Base-by-base conservation (phyloP, 2,888 invertebrate genomes). In the Rhagium mordax region DNA sequence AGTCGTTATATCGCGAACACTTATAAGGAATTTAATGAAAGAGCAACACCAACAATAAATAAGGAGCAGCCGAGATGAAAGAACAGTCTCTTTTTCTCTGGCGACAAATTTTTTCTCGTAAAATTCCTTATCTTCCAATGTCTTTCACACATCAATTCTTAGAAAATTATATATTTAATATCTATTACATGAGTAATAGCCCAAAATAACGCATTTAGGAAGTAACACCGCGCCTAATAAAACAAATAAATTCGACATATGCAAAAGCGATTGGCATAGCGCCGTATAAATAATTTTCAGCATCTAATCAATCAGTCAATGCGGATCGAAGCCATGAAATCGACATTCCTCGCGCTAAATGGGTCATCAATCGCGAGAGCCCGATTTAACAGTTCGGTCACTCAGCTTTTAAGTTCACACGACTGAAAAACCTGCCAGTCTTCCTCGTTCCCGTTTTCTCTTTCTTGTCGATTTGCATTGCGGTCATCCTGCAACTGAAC, bases 311-410 rank as follows among this genome's bases (percentile, higher is more conserved):
- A 33, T 55, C 55, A 65, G n/a, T 53, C 65, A n/a, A 51, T 7
- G 27, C 41, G 64, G 51, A 51, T 65, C 27, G 15, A 51, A 51
- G 65, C 51, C 18, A 41, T 65, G 65, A 65, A 65, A 65, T 65
- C 53, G 29, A 53, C 53, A 65, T 65, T 53, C 65, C 53, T 15
- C 15, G 41, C 21, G 18, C 27, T 65, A 65, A 65, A 65, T 65
- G 41, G 51, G 65, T 65, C 65, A 65, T 65, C 65, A 53, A 53
- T 53, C 15, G 18, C 15, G 21, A 53, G 51, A 53, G 51, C 29
- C 55, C 29, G 18, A 65, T 33, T 55, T 53, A 53, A n/a, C 53
- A 27, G 65, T 53, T 51, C 18, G 33, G 29, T 60, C 16, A 57
- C 27, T 57, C 2, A 57, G 24, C 27, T 49, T 51, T 51, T 51